Conservation (phyloP, 1,140 invertebrate species). For the Vanessa atalanta region DNA sequence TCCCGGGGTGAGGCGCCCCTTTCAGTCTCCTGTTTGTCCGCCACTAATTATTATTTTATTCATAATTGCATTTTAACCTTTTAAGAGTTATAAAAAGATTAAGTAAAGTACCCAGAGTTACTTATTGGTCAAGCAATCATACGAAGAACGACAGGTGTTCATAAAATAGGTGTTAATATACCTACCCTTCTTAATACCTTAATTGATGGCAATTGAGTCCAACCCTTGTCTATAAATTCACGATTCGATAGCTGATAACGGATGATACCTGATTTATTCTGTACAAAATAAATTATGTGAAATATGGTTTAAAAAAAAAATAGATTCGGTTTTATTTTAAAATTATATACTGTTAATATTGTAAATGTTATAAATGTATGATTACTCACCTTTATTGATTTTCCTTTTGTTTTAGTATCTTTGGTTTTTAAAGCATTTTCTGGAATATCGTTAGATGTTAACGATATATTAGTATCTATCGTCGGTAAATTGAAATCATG, state of each 20-base stretch:
- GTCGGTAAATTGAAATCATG: neutral
- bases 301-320: too few relatives aligned
- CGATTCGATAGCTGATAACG: constrained; percentile 49
- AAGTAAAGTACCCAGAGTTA: too few relatives aligned
- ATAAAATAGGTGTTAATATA: neutral
- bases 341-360: too few relatives aligned
- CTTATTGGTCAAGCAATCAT: too few relatives aligned
- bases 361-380: neutral
- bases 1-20: too few relatives aligned
- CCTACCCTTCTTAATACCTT: constrained; percentile 54
- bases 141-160: too few relatives aligned
- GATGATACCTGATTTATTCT: neutral
- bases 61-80: too few relatives aligned
- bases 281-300: neutral
- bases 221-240: constrained; percentile 57
- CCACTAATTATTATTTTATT: too few relatives aligned
- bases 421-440: too few relatives aligned
- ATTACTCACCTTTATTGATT: neutral
- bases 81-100: too few relatives aligned
- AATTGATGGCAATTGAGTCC: constrained; percentile 49
- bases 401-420: neutral
- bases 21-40: too few relatives aligned
- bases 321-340: too few relatives aligned
- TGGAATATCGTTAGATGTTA: neutral
- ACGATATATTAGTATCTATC: neutral